phyloP scores from a whole-genome alignment of 2,797 vertebrate genomes.

The Helicolenus hilgendorfi region DNA sequence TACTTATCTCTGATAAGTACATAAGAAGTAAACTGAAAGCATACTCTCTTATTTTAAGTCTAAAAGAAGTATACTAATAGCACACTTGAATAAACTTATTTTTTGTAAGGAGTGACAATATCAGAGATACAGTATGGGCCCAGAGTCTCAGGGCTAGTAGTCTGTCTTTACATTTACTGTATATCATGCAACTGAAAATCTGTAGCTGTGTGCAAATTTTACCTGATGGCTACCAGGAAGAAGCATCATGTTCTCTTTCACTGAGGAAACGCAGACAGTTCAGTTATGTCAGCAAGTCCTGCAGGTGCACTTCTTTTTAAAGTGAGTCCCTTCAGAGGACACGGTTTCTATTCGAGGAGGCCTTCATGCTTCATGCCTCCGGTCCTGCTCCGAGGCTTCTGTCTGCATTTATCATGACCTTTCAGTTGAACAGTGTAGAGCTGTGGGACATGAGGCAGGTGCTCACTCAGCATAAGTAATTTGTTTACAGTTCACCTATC shows the following conservation, averaged over 20 bases:
- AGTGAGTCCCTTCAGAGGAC: conserved; percentile 11
- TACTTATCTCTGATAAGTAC: too few relatives aligned
- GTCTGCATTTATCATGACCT: conserved; percentile 23
- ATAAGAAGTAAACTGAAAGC: too few relatives aligned
- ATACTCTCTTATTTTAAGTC: too few relatives aligned
- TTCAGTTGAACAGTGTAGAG: conserved; percentile 19
- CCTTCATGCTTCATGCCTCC: conserved; percentile 36
- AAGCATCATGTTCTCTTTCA: conserved; percentile 35
- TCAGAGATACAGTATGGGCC: background rate
- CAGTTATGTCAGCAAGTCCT: conserved; percentile 10
- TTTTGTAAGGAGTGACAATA: background rate
- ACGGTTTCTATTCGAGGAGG: conserved; percentile 31
- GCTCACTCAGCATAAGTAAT: conserved; percentile 12
- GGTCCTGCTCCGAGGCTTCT: conserved; percentile 20
- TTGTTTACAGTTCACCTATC: conserved; percentile 11
- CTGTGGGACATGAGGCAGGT: conserved; percentile 29
- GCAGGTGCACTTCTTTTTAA: conserved; percentile 43
- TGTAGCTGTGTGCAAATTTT: background rate
- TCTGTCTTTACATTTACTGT: background rate
- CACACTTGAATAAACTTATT: too few relatives aligned
- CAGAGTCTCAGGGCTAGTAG: background rate
- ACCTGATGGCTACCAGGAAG: background rate
- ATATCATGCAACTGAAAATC: background rate
- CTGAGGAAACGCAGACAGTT: conserved; percentile 19
- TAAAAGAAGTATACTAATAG: too few relatives aligned